Evolutionary conservation across 2,113 vertebrate species (phyloP).

Genomic region (Dasypus novemcinctus): DNA sequence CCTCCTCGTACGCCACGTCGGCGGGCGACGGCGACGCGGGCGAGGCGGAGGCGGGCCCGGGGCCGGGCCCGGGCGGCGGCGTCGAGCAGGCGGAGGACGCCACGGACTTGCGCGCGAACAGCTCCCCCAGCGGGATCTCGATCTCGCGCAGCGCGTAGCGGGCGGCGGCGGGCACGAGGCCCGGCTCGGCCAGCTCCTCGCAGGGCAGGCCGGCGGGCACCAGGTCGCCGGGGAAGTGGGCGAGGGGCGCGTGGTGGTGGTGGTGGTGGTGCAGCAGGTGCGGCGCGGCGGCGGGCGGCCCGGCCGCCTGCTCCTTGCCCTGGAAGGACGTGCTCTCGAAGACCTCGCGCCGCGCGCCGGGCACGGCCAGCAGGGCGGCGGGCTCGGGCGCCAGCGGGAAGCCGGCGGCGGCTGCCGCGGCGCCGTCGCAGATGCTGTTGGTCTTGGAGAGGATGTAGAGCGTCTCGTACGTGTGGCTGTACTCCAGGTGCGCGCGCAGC

Average conservation of each 20-base stretch:
- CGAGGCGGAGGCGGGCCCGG: conserved; percentile 87
- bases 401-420: conserved; percentile 85
- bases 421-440: conserved; percentile 95
- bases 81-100: conserved; percentile 85
- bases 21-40: conserved; percentile 89
- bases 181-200: conserved; percentile 83
- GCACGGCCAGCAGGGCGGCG: conserved; percentile 86
- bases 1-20: conserved; percentile 96
- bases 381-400: conserved; percentile 91
- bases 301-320: conserved; percentile 89
- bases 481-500: conserved; percentile 96
- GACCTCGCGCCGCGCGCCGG: conserved; percentile 87
- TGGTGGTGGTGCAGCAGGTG: conserved; percentile 78
- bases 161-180: conserved; percentile 82
- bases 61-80: conserved; percentile 71
- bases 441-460: conserved; percentile 99
- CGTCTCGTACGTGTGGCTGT: conserved; percentile 99
- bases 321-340: conserved; percentile 93
- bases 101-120: conserved; percentile 92
- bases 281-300: conserved; percentile 71
- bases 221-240: conserved; percentile 85
- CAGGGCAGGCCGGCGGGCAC: conserved; percentile 85
- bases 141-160: conserved; percentile 95
- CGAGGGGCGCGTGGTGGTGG: conserved; percentile 73
- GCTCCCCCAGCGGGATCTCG: conserved; percentile 94